These are phyloP conservation scores for Cyprinella venusta DNA, from an alignment of 2,797 vertebrate species.

Conservation along the genomic window DNA sequence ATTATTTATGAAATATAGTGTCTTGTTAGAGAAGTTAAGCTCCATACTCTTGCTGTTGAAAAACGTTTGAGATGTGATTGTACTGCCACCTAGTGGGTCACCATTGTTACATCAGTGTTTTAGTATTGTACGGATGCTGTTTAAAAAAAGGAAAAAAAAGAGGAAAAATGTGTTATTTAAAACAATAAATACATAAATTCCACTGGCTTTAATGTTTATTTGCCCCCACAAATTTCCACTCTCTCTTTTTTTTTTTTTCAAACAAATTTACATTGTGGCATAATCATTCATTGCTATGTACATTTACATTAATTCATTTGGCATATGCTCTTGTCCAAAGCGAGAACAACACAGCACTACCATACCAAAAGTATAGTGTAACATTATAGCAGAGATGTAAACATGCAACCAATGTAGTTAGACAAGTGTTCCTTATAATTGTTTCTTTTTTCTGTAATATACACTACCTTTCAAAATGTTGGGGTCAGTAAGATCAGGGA, in stretches of 20 bases:
- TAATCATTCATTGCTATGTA: background rate
- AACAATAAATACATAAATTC: conserved; percentile 70
- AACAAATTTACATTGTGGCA: background rate
- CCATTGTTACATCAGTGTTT: conserved; percentile 83
- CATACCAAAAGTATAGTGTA: background rate
- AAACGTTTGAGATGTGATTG: conserved; percentile 82
- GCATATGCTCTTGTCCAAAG: background rate
- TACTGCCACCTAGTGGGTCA: conserved; percentile 84
- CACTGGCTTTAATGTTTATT: conserved; percentile 24
- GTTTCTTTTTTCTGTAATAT: background rate
- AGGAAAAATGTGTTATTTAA: conserved; percentile 78
- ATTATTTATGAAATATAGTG: conserved; percentile 89
- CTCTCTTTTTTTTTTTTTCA: background rate
- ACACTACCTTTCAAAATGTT: background rate
- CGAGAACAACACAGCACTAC: background rate
- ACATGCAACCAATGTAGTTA: background rate
- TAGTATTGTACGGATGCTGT: conserved; percentile 72
- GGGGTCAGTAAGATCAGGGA: background rate
- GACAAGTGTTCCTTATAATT: background rate
- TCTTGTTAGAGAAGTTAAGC: conserved; percentile 86
- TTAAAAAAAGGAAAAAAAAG: conserved; percentile 68
- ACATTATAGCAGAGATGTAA: background rate
- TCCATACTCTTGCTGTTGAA: conserved; percentile 83
- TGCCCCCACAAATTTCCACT: background rate
- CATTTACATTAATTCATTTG: background rate